Evolutionary conservation across 1,140 invertebrate genomes (phyloP).

Genomic region (Macrotrachela quadricornifera): DNA sequence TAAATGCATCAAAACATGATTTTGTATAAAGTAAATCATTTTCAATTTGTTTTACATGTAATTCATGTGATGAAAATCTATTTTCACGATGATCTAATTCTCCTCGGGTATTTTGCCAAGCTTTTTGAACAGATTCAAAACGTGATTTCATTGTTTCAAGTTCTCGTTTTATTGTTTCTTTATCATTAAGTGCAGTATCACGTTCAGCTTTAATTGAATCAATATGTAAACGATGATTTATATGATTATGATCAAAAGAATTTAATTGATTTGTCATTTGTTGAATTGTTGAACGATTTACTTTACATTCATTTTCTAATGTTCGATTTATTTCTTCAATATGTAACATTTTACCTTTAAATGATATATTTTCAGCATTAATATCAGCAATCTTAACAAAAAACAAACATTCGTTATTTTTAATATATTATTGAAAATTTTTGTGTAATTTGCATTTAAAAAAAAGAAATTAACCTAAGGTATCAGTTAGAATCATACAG

Average conservation of each 20-base stretch:
- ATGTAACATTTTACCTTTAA: constrained; percentile 25
- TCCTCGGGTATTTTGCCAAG: constrained; percentile 17
- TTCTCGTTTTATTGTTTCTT: constrained; percentile 19
- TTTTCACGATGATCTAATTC: constrained; percentile 22
- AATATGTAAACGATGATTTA: constrained; percentile 18
- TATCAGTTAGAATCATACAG: too few species aligned
- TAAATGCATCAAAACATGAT: constrained; percentile 17
- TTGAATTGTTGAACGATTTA: constrained; percentile 30
- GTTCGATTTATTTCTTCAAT: constrained; percentile 21
- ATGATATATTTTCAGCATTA: constrained; percentile 25
- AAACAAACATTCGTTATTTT: not conserved
- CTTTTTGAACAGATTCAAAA: constrained; percentile 19
- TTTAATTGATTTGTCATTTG: constrained; percentile 27
- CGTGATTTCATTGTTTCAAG: constrained; percentile 20
- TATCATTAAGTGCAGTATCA: constrained; percentile 18
- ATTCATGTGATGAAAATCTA: constrained; percentile 11
- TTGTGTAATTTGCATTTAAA: too few species aligned
- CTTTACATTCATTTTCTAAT: constrained; percentile 25
- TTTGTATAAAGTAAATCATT: constrained; percentile 13
- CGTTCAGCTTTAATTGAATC: constrained; percentile 22
- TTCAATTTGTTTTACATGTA: constrained; percentile 11
- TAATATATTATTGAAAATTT: too few species aligned
- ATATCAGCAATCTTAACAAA: constrained; percentile 17
- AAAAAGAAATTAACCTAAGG: too few species aligned
- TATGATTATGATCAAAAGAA: constrained; percentile 21